Evolutionary conservation across 2,113 vertebrate genomes (phyloP).

Genomic region (Corydoras maculifer): DNA sequence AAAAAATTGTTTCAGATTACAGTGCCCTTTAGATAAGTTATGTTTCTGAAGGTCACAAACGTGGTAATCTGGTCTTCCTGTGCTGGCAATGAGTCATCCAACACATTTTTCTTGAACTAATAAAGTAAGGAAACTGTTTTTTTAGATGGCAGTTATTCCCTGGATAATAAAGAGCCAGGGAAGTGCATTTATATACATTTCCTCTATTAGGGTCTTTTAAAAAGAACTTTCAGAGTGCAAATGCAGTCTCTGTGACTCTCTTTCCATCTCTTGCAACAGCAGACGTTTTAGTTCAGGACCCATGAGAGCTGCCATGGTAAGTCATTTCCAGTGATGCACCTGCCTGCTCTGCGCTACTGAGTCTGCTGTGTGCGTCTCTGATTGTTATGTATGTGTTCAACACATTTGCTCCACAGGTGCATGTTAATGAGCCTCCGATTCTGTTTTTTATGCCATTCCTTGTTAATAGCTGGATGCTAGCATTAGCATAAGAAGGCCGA

Average conservation of each 20-base stretch:
- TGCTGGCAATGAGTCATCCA: not conserved
- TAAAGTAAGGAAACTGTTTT: not conserved
- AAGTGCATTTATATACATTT: conserved; percentile 1
- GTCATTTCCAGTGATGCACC: not conserved
- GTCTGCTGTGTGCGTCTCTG: not conserved
- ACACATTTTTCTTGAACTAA: not conserved
- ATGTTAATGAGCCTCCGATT: conserved; percentile 1
- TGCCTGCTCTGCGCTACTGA: not conserved
- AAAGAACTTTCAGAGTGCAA: not conserved
- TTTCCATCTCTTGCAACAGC: not conserved
- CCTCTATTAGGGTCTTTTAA: not conserved
- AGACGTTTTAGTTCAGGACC: not conserved
- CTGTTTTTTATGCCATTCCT: conserved; percentile 10
- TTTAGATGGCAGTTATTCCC: not conserved
- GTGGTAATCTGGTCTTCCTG: not conserved
- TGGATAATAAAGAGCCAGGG: not conserved
- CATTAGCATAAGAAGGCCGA: conserved; percentile 8
- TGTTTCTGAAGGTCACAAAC: not conserved
- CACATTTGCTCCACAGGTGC: conserved; percentile 1
- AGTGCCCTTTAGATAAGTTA: not conserved
- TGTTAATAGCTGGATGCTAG: conserved; percentile 11
- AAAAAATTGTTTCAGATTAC: not conserved
- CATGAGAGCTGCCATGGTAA: not conserved
- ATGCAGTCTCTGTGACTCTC: not conserved
- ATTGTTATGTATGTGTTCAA: not conserved